These are phyloP conservation scores for Pherbina coryleti DNA, from an alignment of 2,888 invertebrate species.

Conservation along the genomic window DNA sequence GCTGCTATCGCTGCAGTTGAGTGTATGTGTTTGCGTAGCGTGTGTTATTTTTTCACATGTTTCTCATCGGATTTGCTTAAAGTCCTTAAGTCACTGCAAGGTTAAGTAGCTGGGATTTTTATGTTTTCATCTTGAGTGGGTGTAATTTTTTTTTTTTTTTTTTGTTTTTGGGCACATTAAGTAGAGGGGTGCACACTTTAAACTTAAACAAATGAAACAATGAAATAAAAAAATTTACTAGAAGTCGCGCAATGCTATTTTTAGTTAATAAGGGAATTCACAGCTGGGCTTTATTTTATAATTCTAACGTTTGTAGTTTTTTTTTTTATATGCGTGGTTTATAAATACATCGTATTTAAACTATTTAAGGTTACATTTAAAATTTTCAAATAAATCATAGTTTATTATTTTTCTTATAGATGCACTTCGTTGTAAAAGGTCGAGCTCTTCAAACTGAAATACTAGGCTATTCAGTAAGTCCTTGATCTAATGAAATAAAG, in stretches of 20 bases:
- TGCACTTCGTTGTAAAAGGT: too few relatives aligned
- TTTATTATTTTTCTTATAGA: too few relatives aligned
- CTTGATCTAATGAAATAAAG: too few relatives aligned
- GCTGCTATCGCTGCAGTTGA: neutral
- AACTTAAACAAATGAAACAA: neutral
- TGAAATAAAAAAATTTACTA: neutral
- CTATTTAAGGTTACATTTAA: too few relatives aligned
- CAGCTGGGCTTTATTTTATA: neutral
- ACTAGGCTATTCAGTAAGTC: too few relatives aligned
- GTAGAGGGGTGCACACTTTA: neutral
- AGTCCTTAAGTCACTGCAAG: conserved; percentile 21
- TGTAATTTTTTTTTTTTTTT: neutral
- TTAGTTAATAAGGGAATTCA: neutral
- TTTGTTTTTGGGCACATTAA: neutral
- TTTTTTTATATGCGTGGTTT: too few relatives aligned
- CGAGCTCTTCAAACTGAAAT: too few relatives aligned
- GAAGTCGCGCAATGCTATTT: neutral
- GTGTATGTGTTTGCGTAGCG: neutral
- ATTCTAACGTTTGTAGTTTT: too few relatives aligned
- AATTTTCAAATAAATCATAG: too few relatives aligned
- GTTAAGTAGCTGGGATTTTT: conserved; percentile 25
- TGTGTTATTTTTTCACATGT: conserved; percentile 24
- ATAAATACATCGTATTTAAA: too few relatives aligned
- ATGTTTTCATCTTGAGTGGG: neutral
- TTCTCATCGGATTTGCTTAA: conserved; percentile 13